Base-by-base conservation (phyloP, 2,797 vertebrate species). In the Denticeps clupeoides region DNA sequence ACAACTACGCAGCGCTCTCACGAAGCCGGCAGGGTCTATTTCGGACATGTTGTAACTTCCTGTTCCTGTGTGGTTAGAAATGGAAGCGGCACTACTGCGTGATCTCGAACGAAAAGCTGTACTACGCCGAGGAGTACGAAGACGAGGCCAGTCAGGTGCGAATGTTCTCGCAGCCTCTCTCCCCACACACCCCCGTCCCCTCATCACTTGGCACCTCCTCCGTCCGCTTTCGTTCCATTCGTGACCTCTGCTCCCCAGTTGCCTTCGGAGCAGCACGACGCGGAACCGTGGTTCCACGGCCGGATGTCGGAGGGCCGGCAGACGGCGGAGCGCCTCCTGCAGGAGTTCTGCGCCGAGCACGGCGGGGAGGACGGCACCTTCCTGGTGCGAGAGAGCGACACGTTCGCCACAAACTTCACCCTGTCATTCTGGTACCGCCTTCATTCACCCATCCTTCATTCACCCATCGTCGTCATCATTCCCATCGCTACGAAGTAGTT, bases 41-140 rank as follows among this genome's bases (percentile, higher is more conserved):
- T n/a, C n/a, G n/a, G n/a, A n/a, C n/a, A n/a, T n/a, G n/a, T n/a
- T n/a, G n/a, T n/a, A n/a, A n/a, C n/a, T n/a, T n/a, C n/a, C 4
- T 44, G 11, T 19, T n/a, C n/a, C 4, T 18, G 23, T 1, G 13
- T 38, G 6, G 19, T 41, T 22, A 98, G 94, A 82, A 74, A 47
- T 98, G 93, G 93, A 88, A 90, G 52, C 84, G 78, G 12, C 94
- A 97, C 71, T 96, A 93, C 69, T 97, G 93, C 5, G 86, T 93
- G 63, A 82, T 99, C 51, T 84, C 84, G 1, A 84, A 85, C 5
- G 88, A 88, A 64, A 95, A 86, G 42, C 79, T 99, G 51, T 97
- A 89, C 26, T 97, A 95, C 28, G 89, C 89, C 1, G 94, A 96
- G 24, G 90, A 95, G 62, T 80, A 87, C 0, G 91, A 92, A 51